phyloP scores from a whole-genome alignment of 2,888 invertebrate species.

The Bimastos eiseni region DNA sequence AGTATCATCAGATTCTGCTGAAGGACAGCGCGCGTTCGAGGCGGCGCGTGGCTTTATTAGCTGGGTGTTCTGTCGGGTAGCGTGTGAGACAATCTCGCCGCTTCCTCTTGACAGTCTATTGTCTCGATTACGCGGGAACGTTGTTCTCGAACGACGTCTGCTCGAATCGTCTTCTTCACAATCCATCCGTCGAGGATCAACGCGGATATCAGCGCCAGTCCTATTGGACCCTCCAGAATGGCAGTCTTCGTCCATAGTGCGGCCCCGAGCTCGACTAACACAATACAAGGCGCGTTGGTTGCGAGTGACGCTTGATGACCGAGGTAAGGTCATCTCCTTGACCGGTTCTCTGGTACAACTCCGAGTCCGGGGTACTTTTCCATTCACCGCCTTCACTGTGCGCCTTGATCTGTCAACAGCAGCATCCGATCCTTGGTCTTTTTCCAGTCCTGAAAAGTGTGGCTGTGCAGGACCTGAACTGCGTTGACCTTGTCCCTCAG shows the following conservation, averaged over 20 bases:
- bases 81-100: neutral
- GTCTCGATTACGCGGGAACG: neutral
- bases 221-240: neutral
- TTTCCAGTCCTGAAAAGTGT: neutral
- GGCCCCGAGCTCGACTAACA: neutral
- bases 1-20: neutral
- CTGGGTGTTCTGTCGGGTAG: neutral
- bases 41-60: neutral
- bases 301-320: neutral
- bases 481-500: neutral
- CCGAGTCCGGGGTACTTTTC: neutral
- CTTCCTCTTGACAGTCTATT: neutral
- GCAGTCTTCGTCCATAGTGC: neutral
- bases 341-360: neutral
- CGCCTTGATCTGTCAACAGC: neutral
- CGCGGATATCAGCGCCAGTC: neutral
- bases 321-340: neutral
- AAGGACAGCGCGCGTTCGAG: neutral
- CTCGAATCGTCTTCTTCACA: neutral
- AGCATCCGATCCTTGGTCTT: too few relatives aligned
- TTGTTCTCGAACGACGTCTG: neutral
- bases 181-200: neutral
- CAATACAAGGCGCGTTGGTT: neutral
- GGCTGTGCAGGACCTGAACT: neutral
- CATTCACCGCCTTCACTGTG: neutral